Evolutionary conservation across 2,113 vertebrate genomes (phyloP), one percentile per base, ranked within the genome.

Genomic region (Oncorhynchus nerka): DNA sequence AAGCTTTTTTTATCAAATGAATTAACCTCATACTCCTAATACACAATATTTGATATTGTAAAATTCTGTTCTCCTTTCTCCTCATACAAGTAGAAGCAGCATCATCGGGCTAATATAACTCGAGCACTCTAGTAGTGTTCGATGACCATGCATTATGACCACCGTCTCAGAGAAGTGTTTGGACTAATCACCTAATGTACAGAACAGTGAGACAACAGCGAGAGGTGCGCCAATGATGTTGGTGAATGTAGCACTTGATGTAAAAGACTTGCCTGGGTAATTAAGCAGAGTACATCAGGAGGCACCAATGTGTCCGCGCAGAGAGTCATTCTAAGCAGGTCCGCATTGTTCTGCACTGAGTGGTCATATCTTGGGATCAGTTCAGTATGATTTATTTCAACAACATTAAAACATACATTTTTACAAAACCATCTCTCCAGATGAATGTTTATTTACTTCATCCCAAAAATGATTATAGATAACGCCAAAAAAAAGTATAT

Each of bases 181-280:
- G 70, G 73, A 45, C 84, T 77, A 88, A 89, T 91, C 80, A 78
- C 65, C 87, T 88, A 86, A 91, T 88, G 87, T 75, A 79, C 76
- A 16, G 71, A 81, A 74, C 75, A 55, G 51, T n/a, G 32, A 72
- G 70, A 79, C 75, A 84, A 34, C 32, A 34, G 32, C 32, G 6
- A 34, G 32, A 74, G 72, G 76, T 32, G 79, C 70, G 79, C 80
- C 32, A 45, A 71, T 68, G 74, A 32, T 83, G 85, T 80, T 83
- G 80, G 83, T 80, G 84, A 79, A 69, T 68, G 68, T n/a, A 69
- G 83, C 79, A 73, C 76, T 73, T n/a, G 34, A 34, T 34, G 34
- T 34, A 34, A 34, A 34, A 7, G 6, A 34, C 34, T 34, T 34
- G 34, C 34, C 34, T 34, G 34, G 34, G 34, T 34, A 7, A 34